Base-by-base conservation (phyloP, 2,888 invertebrate species). In the Amphipyra tragopoginis region DNA sequence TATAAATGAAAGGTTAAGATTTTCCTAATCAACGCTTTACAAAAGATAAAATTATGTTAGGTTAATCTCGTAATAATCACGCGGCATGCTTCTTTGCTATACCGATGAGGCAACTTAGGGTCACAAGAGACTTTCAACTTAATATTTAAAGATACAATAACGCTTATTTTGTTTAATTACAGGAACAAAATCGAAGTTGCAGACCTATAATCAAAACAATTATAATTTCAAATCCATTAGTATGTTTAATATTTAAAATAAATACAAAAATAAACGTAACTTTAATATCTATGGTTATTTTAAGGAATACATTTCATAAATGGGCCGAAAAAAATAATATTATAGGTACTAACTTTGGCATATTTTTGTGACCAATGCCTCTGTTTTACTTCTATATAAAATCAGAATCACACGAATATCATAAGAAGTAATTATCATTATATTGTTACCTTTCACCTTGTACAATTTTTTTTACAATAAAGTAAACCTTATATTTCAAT, bases 361-460 rank as follows among this genome's bases (percentile, higher is more conserved):
- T 90, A 89, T 81, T 82, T 87, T 91, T 90, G 90, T 90, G 91
- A 91, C 90, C 85, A 85, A 89, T 84, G 84, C 79, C 81, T 83
- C 59, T 60, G 58, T 56, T 75, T 58, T 57, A 69, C 49, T 64
- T 64, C 48, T 34, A 56, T 59, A 61, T 63, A 69, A 73, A 70
- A 68, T 56, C 54, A 70, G 55, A 48, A 64, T 65, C 60, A 65
- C 58, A 54, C 47, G 63, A 63, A 69, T 48, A 64, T 53, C 43
- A 60, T 70, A 57, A 53, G 26, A 48, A 58, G 34, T 58, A 44
- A 66, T 62, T 59, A 61, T 54, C n/a, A 62, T 52, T 51, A 60
- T 29, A 14, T 55, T 55, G 45, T 50, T 55, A 74, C 43, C 55
- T 48, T 53, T 42, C 60, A 59, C 47, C 60, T 67, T 65, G 62